These are phyloP conservation scores for Pyrocoelia pectoralis DNA, from an alignment of 2,888 invertebrate genomes.

Conservation along the genomic window DNA sequence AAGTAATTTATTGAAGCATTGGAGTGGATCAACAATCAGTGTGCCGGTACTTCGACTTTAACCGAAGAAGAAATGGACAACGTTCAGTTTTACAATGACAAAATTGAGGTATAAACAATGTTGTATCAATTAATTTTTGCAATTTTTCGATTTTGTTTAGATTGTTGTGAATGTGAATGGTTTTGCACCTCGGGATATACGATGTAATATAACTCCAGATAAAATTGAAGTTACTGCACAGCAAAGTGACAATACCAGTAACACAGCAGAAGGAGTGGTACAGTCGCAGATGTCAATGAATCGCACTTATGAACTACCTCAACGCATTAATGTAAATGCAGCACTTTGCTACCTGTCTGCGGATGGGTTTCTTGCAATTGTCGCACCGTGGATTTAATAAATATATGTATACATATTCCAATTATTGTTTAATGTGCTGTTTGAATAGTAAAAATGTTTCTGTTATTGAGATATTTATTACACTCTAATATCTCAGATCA, in stretches of 20 bases:
- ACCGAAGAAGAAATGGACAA: slow-evolving; percentile 3
- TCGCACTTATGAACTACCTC: slow-evolving; percentile 27
- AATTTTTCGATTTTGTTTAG: slow-evolving; percentile 9
- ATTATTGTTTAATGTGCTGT: no score
- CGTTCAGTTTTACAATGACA: slow-evolving; percentile 7
- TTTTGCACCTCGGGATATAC: slow-evolving; percentile 25
- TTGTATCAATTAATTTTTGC: not conserved
- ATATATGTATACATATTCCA: no score
- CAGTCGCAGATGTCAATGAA: slow-evolving; percentile 12
- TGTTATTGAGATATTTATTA: no score
- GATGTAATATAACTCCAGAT: slow-evolving; percentile 22
- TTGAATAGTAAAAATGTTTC: no score
- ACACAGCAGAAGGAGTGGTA: not conserved
- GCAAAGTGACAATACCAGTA: slow-evolving; percentile 4
- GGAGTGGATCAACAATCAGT: not conserved
- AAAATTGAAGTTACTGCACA: slow-evolving; percentile 22
- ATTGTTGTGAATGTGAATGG: slow-evolving; percentile 24
- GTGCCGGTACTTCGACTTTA: not conserved
- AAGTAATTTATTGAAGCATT: not conserved
- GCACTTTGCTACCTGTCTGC: slow-evolving; percentile 23
- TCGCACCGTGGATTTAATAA: slow-evolving; percentile 38
- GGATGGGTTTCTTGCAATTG: slow-evolving; percentile 27
- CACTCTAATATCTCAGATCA: no score
- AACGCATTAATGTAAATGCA: slow-evolving; percentile 18
- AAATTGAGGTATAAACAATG: not conserved